A percentile compares a stretch with the other conserved stretches of the same genome.
Conservation (phyloP, 2,113 vertebrate species). For the Gasterosteus aculeatus region DNA sequence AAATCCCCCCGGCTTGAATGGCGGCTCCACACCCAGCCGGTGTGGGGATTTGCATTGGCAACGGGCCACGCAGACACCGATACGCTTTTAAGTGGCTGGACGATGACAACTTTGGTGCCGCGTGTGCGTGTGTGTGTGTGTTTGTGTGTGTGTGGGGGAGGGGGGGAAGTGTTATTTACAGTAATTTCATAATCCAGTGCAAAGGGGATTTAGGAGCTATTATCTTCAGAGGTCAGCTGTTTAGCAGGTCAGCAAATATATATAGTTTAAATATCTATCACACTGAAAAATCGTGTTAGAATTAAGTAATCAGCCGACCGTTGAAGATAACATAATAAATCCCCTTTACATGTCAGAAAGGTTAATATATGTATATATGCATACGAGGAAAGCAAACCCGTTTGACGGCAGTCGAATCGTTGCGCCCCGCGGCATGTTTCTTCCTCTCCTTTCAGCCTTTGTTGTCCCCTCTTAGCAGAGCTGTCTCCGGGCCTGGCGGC, state of each 20-base stretch:
- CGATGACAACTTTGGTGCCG: constrained; percentile 63
- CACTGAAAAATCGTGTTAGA: no score
- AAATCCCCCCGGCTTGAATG: constrained; percentile 67
- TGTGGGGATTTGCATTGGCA: constrained; percentile 80
- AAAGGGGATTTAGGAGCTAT: background rate
- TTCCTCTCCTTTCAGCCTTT: background rate
- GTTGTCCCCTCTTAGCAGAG: constrained; percentile 56
- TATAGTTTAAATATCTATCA: no score
- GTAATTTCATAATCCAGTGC: constrained; percentile 39
- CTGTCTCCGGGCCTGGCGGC: constrained; percentile 73
- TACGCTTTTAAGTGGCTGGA: constrained; percentile 78
- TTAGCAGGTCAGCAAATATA: background rate
- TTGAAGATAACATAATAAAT: no score
- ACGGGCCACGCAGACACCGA: constrained; percentile 67
- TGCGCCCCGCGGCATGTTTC: background rate
- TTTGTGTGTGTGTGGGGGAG: background rate
- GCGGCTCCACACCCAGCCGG: constrained; percentile 58
- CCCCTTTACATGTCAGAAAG: no score
- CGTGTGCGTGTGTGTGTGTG: no score
- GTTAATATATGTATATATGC: no score
- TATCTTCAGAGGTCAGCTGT: constrained; percentile 13
- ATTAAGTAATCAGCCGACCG: no score
- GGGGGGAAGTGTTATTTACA: background rate
- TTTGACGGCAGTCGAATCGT: background rate
- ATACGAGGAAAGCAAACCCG: background rate